Conservation (phyloP, 1,140 invertebrate genomes). For the Sitobion miscanthi region DNA sequence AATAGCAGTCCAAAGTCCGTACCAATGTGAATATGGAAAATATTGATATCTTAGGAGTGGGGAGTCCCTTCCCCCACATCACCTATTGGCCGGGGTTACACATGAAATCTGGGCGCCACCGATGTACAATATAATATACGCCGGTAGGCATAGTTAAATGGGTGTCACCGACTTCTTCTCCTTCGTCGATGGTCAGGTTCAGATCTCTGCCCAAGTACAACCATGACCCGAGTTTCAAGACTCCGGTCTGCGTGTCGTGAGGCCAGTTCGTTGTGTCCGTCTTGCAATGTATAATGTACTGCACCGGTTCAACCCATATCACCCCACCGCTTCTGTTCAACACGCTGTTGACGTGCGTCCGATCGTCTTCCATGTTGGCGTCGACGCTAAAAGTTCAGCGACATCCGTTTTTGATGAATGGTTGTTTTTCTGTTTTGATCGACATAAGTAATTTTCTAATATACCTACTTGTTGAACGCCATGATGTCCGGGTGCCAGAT, state of each 20-base stretch:
- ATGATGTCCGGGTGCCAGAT: conserved; percentile 44
- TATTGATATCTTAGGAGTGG: background rate
- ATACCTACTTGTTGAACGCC: conserved; percentile 43
- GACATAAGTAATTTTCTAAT: background rate
- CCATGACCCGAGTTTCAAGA: conserved; percentile 73
- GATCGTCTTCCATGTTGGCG: conserved; percentile 42
- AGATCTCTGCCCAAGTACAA: conserved; percentile 72
- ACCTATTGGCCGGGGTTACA: background rate
- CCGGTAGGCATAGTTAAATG: background rate
- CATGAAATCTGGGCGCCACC: background rate
- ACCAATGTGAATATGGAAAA: background rate
- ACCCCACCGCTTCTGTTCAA: conserved; percentile 65
- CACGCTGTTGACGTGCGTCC: conserved; percentile 21
- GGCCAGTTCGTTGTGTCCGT: conserved; percentile 76
- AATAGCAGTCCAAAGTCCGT: background rate
- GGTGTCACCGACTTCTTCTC: background rate
- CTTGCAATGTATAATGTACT: conserved; percentile 71
- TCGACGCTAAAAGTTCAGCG: background rate
- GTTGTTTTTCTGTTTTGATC: background rate
- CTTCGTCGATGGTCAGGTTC: conserved; percentile 63
- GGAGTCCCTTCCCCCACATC: background rate
- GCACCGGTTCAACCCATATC: conserved; percentile 73
- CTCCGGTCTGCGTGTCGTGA: conserved; percentile 73
- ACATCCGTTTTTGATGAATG: background rate
- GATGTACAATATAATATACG: background rate